Percentiles rank a stretch among this genome's conserved stretches.
These are phyloP conservation scores for Schizopygopsis malacanthus DNA, from an alignment of 2,797 vertebrate genomes.

Conservation along the genomic window DNA sequence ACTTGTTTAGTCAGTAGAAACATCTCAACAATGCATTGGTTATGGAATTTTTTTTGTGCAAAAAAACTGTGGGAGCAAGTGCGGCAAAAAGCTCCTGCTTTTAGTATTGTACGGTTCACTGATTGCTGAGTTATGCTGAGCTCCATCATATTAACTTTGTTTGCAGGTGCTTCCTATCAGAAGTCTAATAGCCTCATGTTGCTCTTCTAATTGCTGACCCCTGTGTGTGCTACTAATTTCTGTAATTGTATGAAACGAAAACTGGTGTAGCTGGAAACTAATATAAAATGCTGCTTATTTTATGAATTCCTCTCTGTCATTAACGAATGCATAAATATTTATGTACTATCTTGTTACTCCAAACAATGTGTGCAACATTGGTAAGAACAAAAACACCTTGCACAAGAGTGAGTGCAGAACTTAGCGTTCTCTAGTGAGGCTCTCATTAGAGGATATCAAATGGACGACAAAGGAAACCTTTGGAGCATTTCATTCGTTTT, in stretches of 20 bases:
- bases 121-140: slow-evolving; percentile 25
- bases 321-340: slow-evolving; percentile 16
- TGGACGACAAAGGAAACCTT: slow-evolving; percentile 73
- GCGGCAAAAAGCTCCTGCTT: neutral
- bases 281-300: slow-evolving; percentile 68
- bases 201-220: slow-evolving; percentile 73
- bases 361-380: neutral
- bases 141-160: slow-evolving; percentile 33
- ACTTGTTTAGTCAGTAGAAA: neutral
- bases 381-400: slow-evolving; percentile 3
- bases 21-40: neutral
- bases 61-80: neutral
- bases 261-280: slow-evolving; percentile 69
- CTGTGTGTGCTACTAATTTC: slow-evolving; percentile 74
- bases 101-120: neutral
- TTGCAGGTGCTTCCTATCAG: slow-evolving; percentile 57
- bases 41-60: neutral
- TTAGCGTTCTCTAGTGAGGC: slow-evolving; percentile 39
- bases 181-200: slow-evolving; percentile 56
- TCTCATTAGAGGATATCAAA: slow-evolving; percentile 72
- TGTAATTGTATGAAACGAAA: slow-evolving; percentile 74
- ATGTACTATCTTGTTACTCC: neutral
- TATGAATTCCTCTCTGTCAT: slow-evolving; percentile 55
- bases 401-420: neutral
- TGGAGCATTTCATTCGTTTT: slow-evolving; percentile 67